phyloP scores from a whole-genome alignment of 1,140 invertebrate species.

The Magallana angulata region DNA sequence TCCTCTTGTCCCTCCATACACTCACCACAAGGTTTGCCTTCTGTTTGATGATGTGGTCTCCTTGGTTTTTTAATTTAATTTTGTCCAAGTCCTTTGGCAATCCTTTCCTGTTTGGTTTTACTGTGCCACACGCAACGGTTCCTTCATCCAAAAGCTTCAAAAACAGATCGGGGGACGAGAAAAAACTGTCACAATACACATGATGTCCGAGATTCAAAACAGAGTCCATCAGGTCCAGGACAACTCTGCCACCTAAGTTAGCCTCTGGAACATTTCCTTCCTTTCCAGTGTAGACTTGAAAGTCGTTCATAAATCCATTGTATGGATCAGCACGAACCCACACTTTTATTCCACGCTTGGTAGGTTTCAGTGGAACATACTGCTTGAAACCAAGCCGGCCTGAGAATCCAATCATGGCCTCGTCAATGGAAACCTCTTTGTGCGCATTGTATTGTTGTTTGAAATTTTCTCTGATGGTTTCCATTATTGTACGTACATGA shows the following conservation, averaged over 20 bases:
- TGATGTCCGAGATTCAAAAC: not conserved
- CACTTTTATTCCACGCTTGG: conserved; percentile 49
- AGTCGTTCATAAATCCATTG: conserved; percentile 24
- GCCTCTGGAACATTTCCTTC: conserved; percentile 22
- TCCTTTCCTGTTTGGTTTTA: conserved; percentile 28
- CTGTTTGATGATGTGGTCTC: conserved; percentile 4
- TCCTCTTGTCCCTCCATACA: conserved; percentile 31
- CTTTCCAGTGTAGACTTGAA: not conserved
- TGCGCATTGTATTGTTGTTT: conserved; percentile 25
- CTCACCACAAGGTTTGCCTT: conserved; percentile 15
- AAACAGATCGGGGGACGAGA: not conserved
- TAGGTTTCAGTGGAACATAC: conserved; percentile 46
- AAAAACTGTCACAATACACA: conserved; percentile 40
- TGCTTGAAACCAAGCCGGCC: conserved; percentile 41
- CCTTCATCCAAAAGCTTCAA: not conserved
- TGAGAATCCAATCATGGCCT: conserved; percentile 45
- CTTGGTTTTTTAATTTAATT: conserved; percentile 39
- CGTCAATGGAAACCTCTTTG: conserved; percentile 49
- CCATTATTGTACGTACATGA: conserved; percentile 35
- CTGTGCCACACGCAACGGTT: conserved; percentile 35
- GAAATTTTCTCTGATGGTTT: conserved; percentile 21
- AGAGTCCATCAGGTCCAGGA: conserved; percentile 6
- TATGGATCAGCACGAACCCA: conserved; percentile 8
- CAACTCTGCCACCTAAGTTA: conserved; percentile 36
- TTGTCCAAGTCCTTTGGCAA: conserved; percentile 25